Conservation (phyloP, 2,797 vertebrate genomes). For the Eidolon dupreanum region DNA sequence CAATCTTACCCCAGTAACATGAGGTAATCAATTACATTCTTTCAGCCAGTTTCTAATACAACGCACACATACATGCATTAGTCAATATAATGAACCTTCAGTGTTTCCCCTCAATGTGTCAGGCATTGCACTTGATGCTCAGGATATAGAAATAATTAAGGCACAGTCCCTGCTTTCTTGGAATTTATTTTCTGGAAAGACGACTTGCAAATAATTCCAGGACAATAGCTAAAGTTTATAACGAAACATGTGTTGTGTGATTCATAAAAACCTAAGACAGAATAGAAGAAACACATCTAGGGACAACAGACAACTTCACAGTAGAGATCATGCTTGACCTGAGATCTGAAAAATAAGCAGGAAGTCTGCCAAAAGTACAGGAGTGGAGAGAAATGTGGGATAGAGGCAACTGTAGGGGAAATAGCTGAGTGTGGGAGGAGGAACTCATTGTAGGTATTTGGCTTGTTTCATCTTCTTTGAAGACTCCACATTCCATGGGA, state of each 20-base stretch:
- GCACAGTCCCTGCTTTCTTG: neutral
- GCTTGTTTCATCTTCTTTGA: neutral
- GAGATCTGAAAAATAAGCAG: neutral
- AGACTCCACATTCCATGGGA: neutral
- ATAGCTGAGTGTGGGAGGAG: neutral
- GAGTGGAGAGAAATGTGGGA: neutral
- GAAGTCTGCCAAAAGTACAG: neutral
- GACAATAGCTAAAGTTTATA: neutral
- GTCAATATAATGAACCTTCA: neutral
- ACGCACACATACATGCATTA: neutral
- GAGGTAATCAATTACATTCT: slow-evolving; percentile 5
- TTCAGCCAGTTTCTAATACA: neutral
- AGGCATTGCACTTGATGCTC: neutral
- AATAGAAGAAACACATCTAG: neutral
- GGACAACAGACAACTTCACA: neutral
- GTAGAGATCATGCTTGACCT: neutral
- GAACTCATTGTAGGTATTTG: neutral
- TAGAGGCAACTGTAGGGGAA: neutral
- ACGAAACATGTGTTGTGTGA: neutral
- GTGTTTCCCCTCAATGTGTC: neutral
- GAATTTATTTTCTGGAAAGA: neutral
- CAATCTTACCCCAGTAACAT: neutral
- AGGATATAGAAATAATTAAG: neutral
- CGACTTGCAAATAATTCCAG: neutral
- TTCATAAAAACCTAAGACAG: neutral